phyloP scores from a whole-genome alignment of 2,888 invertebrate species.

The Drosophila borealis region DNA sequence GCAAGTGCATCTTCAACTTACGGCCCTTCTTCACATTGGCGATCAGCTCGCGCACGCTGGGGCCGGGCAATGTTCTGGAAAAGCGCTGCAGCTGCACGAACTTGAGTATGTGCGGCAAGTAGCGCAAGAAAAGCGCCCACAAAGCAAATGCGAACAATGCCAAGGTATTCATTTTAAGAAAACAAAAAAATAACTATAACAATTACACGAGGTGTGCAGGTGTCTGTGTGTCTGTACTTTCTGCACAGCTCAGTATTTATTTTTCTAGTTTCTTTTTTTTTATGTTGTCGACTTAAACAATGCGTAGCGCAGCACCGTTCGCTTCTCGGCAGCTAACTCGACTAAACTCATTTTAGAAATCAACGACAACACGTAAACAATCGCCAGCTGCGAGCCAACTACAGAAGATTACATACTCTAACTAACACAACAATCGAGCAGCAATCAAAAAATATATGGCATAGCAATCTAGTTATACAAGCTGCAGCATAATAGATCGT shows the following conservation, averaged over 20 bases:
- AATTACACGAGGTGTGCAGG: background rate
- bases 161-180: slow-evolving; percentile 61
- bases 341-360: slow-evolving; percentile 24
- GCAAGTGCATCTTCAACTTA: slow-evolving; percentile 47
- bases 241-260: background rate
- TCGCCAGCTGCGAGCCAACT: slow-evolving; percentile 1
- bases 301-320: slow-evolving; percentile 28
- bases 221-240: background rate
- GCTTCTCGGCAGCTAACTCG: slow-evolving; percentile 10
- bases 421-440: background rate
- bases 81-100: slow-evolving; percentile 75
- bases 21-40: slow-evolving; percentile 81
- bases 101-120: slow-evolving; percentile 70
- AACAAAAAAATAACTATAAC: background rate
- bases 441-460: background rate
- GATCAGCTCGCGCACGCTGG: slow-evolving; percentile 75
- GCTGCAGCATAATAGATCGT: too few species aligned
- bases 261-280: background rate
- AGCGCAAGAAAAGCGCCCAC: slow-evolving; percentile 76
- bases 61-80: slow-evolving; percentile 78
- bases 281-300: background rate
- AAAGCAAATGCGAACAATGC: slow-evolving; percentile 71
- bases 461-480: too few species aligned
- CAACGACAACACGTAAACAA: slow-evolving; percentile 1
- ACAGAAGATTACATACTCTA: background rate